phyloP scores from a whole-genome alignment of 2,113 vertebrate species.

The Hemibagrus wyckioides region DNA sequence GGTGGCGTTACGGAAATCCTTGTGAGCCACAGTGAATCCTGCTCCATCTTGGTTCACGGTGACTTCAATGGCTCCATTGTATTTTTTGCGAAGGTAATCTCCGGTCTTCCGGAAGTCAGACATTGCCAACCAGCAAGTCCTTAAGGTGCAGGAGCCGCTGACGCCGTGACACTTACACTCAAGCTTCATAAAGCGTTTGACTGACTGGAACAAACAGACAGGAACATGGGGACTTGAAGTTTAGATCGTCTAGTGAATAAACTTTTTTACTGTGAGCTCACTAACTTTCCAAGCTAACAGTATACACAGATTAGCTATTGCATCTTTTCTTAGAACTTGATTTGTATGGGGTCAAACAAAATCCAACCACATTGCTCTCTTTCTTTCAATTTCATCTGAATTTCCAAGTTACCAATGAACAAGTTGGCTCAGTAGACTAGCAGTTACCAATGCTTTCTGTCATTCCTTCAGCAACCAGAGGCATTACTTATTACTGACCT shows the following conservation, averaged over 20 bases:
- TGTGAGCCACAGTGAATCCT: conserved; percentile 91
- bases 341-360: not conserved
- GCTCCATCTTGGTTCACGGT: conserved; percentile 96
- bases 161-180: conserved; percentile 98
- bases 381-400: not conserved
- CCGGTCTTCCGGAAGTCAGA: conserved; percentile 95
- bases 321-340: not conserved
- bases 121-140: conserved; percentile 97
- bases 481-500: not conserved
- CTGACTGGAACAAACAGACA: conserved; percentile 76
- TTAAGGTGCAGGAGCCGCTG: conserved; percentile 93
- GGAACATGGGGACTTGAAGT: not conserved
- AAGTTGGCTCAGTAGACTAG: not conserved
- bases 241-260: not conserved
- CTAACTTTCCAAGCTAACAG: not conserved
- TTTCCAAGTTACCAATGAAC: not conserved
- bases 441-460: not conserved
- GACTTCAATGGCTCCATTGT: conserved; percentile 95
- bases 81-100: conserved; percentile 90
- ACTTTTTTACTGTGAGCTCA: not conserved
- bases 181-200: conserved; percentile 94
- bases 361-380: not conserved
- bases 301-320: not conserved
- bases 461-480: not conserved
- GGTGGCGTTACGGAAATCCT: conserved; percentile 91